These are phyloP conservation scores for Pao palembangensis DNA, from an alignment of 2,113 vertebrate species.

Conservation along the genomic window DNA sequence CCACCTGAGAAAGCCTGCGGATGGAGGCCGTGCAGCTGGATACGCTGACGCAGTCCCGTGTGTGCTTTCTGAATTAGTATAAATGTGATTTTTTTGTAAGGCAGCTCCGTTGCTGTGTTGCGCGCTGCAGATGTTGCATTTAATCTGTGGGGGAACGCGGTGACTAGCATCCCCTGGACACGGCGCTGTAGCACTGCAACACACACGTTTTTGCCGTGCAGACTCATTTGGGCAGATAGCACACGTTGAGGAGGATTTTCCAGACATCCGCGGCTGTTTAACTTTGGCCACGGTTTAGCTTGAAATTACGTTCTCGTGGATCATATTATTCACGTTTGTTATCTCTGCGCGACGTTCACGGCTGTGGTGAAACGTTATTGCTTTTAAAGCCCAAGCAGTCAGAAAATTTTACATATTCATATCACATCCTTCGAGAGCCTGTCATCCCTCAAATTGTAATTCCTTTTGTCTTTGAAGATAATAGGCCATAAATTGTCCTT, in stretches of 20 bases:
- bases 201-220: background rate
- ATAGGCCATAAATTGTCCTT: constrained; percentile 76
- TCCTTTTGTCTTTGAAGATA: constrained; percentile 76
- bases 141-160: constrained; percentile 48
- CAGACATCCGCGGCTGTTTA: constrained; percentile 28
- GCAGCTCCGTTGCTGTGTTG: constrained; percentile 18
- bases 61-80: constrained; percentile 20
- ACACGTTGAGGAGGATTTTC: constrained; percentile 32
- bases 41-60: background rate
- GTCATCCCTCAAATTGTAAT: constrained; percentile 75
- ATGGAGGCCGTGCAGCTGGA: constrained; percentile 33
- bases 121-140: constrained; percentile 23
- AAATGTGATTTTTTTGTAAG: constrained; percentile 12
- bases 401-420: constrained; percentile 70
- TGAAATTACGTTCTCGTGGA: constrained; percentile 41
- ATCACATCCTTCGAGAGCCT: constrained; percentile 65
- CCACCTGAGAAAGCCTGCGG: constrained; percentile 5
- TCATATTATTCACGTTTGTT: constrained; percentile 52
- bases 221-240: constrained; percentile 16
- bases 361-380: constrained; percentile 51
- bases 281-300: constrained; percentile 25
- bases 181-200: constrained; percentile 48
- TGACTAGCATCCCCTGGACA: constrained; percentile 73
- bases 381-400: constrained; percentile 51
- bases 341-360: constrained; percentile 39